Conservation (phyloP, 1,140 invertebrate genomes). For the Cherax destructor region DNA sequence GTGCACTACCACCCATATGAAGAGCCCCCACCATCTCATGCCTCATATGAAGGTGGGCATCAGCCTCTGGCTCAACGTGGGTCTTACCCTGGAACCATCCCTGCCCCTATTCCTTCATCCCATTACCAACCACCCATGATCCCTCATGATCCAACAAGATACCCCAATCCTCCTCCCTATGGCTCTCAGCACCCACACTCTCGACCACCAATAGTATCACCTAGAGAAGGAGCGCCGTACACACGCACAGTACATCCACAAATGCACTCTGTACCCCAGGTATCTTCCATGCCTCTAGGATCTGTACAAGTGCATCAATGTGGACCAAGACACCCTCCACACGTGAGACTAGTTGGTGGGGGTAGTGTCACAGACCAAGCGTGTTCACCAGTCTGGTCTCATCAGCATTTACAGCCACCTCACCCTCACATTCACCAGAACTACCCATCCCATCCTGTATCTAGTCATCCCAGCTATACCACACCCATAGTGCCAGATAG, state of each 20-base stretch:
- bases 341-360: conserved; percentile 27
- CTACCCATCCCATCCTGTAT: conserved; percentile 43
- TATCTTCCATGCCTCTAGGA: conserved; percentile 29
- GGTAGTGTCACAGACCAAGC: conserved; percentile 37
- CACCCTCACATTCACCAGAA: conserved; percentile 34
- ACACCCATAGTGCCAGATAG: conserved; percentile 70
- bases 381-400: conserved; percentile 61
- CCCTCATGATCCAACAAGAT: conserved; percentile 43
- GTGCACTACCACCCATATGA: conserved; percentile 59
- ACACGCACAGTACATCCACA: conserved; percentile 43
- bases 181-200: conserved; percentile 51
- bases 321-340: conserved; percentile 56
- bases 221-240: conserved; percentile 44
- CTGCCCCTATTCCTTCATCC: conserved; percentile 27
- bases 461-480: conserved; percentile 71
- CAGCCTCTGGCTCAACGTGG: conserved; percentile 52
- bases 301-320: conserved; percentile 50
- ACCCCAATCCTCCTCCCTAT: conserved; percentile 51
- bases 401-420: conserved; percentile 26
- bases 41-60: conserved; percentile 49
- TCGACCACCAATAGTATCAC: conserved; percentile 24
- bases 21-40: conserved; percentile 38
- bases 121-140: conserved; percentile 51
- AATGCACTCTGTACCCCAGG: conserved; percentile 50
- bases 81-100: conserved; percentile 67